A percentile compares a stretch with the other conserved stretches of the same genome.
phyloP scores from a whole-genome alignment of 2,113 vertebrate genomes.

The Cynoglossus semilaevis region DNA sequence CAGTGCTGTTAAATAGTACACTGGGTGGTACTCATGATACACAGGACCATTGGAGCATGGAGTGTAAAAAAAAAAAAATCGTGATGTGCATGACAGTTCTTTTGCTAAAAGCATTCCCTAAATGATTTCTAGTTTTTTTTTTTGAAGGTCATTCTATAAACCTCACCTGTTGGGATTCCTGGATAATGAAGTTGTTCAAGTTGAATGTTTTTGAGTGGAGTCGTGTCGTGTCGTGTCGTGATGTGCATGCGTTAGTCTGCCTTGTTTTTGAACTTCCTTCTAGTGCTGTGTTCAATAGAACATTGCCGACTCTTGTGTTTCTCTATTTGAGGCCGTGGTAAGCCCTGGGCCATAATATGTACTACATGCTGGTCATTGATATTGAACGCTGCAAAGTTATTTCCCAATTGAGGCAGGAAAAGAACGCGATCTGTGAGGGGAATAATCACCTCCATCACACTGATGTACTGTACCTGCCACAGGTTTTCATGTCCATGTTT shows the following conservation, averaged over 20 bases:
- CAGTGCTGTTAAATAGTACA: no score
- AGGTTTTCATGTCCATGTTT: neutral
- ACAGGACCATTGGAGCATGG: no score
- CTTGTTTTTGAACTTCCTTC: slow-evolving; percentile 7
- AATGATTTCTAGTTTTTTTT: neutral
- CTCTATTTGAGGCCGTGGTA: neutral
- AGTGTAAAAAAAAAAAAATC: no score
- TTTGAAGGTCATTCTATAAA: neutral
- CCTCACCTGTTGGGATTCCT: slow-evolving; percentile 12
- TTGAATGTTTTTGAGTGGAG: neutral
- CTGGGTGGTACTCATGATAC: no score
- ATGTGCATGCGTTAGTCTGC: neutral
- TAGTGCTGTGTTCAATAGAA: slow-evolving; percentile 6
- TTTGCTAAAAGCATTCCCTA: neutral
- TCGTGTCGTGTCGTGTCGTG: neutral
- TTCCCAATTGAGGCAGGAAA: neutral
- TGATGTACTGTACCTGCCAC: neutral
- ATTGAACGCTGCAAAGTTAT: slow-evolving; percentile 15
- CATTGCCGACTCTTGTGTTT: slow-evolving; percentile 14
- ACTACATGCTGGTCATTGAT: slow-evolving; percentile 26
- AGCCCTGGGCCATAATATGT: slow-evolving; percentile 15
- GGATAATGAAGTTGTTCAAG: slow-evolving; percentile 19
- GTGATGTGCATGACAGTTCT: no score
- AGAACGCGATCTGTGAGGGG: no score
- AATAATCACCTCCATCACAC: no score